Evolutionary conservation across 1,140 invertebrate genomes (phyloP).

Genomic region (Cydia amplana): DNA sequence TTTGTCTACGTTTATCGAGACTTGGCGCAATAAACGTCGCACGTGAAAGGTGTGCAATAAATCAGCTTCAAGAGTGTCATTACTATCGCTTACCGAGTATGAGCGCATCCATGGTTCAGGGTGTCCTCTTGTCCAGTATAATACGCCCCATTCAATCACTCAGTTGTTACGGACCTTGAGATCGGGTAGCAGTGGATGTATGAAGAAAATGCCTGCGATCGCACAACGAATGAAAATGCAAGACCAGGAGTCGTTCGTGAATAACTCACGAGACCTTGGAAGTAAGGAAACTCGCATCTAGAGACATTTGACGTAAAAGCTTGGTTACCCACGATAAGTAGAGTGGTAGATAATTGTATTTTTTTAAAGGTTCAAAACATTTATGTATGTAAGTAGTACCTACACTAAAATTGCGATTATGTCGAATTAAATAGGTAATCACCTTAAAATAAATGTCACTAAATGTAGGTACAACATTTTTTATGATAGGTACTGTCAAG

Average conservation of each 20-base stretch:
- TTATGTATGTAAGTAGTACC: too few species aligned
- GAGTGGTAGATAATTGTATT: too few species aligned
- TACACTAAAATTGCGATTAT: too few species aligned
- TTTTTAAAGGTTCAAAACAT: too few species aligned
- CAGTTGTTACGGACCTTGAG: too few species aligned
- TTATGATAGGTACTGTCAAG: too few species aligned
- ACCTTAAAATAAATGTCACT: too few species aligned
- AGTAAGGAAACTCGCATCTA: background rate
- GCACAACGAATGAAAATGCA: too few species aligned
- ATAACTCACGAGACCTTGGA: background rate
- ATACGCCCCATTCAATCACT: too few species aligned
- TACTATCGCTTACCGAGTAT: background rate
- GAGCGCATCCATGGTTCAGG: background rate
- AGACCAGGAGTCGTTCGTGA: background rate
- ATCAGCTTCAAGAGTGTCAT: conserved; percentile 39
- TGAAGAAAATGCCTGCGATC: background rate
- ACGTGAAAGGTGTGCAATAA: conserved; percentile 40
- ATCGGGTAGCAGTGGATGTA: background rate
- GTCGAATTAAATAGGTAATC: too few species aligned
- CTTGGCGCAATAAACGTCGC: conserved; percentile 47
- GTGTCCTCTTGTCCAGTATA: background rate
- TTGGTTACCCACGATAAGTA: background rate
- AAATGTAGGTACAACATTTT: too few species aligned
- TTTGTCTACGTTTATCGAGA: conserved; percentile 31
- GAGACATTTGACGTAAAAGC: background rate